phyloP scores from a whole-genome alignment of 1,140 invertebrate genomes.

The Nymphalis io region DNA sequence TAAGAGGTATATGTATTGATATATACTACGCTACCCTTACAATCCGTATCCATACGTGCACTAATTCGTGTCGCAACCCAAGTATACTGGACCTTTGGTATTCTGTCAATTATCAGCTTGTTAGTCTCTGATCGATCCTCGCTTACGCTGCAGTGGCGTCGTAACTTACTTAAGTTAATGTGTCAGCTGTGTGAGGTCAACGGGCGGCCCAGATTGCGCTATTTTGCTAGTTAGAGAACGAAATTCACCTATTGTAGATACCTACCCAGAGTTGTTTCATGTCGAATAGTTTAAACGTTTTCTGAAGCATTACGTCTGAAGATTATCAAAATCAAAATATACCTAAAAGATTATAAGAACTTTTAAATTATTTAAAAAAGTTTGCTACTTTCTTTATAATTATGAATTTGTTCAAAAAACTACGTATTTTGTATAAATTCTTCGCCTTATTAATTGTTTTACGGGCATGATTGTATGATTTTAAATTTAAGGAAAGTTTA shows the following conservation, averaged over 20 bases:
- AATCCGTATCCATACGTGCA: constrained; percentile 19
- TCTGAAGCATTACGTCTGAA: background rate
- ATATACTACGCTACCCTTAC: too few species aligned
- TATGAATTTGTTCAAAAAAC: too few species aligned
- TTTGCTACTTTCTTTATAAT: too few species aligned
- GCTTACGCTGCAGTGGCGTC: constrained; percentile 40
- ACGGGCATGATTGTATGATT: too few species aligned
- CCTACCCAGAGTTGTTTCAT: background rate
- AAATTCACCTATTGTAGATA: constrained; percentile 14
- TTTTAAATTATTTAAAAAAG: too few species aligned
- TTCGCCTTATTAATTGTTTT: too few species aligned
- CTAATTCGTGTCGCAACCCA: constrained; percentile 41
- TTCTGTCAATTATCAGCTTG: constrained; percentile 68
- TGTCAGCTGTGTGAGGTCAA: constrained; percentile 47
- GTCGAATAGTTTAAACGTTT: background rate
- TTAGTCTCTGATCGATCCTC: constrained; percentile 57
- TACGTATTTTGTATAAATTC: too few species aligned
- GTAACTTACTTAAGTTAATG: constrained; percentile 57
- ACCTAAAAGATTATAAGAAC: background rate
- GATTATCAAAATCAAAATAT: too few species aligned
- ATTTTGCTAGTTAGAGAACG: constrained; percentile 35
- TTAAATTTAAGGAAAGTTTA: too few species aligned
- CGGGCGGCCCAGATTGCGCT: constrained; percentile 45
- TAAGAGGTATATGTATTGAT: background rate
- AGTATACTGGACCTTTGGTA: constrained; percentile 39